Evolutionary conservation across 2,888 invertebrate genomes (phyloP).

Genomic region (Oasisia sp.): DNA sequence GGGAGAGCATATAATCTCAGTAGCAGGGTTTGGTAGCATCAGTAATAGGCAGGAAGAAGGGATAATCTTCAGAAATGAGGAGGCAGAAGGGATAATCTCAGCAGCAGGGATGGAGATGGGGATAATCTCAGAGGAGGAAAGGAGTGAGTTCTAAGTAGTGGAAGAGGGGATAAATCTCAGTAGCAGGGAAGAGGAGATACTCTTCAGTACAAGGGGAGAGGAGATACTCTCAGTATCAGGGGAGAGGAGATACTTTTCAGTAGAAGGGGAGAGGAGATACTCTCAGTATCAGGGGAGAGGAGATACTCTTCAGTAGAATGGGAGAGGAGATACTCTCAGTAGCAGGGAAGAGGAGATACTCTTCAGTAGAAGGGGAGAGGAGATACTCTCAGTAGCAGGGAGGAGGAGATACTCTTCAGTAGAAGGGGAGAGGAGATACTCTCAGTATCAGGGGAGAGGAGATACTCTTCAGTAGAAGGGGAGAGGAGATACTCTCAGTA

Average conservation of each 20-base stretch:
- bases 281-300: neutral
- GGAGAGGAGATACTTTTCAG: neutral
- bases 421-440: neutral
- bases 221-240: neutral
- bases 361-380: no score
- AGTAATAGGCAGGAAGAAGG: neutral
- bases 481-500: neutral
- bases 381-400: neutral
- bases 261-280: neutral
- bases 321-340: neutral
- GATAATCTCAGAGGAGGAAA: neutral
- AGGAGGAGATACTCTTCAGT: neutral
- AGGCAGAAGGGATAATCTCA: neutral
- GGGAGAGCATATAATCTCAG: neutral
- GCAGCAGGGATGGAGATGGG: neutral
- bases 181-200: neutral
- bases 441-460: neutral
- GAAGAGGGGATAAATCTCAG: neutral
- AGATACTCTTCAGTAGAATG: neutral
- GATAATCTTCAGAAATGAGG: neutral
- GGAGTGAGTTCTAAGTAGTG: neutral
- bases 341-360: neutral
- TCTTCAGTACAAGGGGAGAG: no score
- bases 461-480: neutral
- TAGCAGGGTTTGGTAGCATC: neutral